Evolutionary conservation across 2,888 invertebrate species (phyloP).

Genomic region (Leptodirus hochenwartii): DNA sequence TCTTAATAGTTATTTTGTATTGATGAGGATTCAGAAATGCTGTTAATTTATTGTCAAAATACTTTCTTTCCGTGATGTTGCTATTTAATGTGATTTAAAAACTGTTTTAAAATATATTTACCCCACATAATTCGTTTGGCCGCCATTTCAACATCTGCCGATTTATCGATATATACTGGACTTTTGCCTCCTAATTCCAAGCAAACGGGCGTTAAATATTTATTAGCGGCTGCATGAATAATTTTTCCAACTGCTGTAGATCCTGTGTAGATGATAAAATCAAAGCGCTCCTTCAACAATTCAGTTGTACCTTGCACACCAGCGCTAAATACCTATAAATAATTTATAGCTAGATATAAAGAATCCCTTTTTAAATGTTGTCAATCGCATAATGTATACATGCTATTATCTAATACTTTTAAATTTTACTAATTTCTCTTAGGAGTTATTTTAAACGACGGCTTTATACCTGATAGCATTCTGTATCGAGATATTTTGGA

Average conservation of each 20-base stretch:
- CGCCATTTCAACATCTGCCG: conserved; percentile 59
- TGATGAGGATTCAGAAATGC: no score
- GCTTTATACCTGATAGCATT: conserved; percentile 37
- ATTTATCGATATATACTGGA: conserved; percentile 78
- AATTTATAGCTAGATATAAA: conserved; percentile 65
- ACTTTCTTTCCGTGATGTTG: no score
- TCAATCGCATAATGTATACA: no score
- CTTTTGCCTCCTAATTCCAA: conserved; percentile 75
- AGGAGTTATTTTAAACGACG: no score
- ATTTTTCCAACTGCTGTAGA: conserved; percentile 76
- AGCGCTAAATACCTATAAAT: conserved; percentile 47
- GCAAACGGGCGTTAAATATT: conserved; percentile 82
- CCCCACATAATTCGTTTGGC: conserved; percentile 29
- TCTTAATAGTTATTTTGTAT: no score
- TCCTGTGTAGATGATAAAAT: conserved; percentile 94
- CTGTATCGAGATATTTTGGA: conserved; percentile 73
- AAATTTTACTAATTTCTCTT: no score
- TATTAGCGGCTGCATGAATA: conserved; percentile 76
- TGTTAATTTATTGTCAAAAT: no score
- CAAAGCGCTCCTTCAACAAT: conserved; percentile 72
- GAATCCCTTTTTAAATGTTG: conserved; percentile 59
- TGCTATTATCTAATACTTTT: no score
- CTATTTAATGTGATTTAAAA: no score
- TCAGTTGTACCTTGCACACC: conserved; percentile 73
- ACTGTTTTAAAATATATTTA: no score